Percentiles rank a stretch among this genome's conserved stretches.
Conservation (phyloP, 2,113 vertebrate genomes). For the Balaeniceps rex region DNA sequence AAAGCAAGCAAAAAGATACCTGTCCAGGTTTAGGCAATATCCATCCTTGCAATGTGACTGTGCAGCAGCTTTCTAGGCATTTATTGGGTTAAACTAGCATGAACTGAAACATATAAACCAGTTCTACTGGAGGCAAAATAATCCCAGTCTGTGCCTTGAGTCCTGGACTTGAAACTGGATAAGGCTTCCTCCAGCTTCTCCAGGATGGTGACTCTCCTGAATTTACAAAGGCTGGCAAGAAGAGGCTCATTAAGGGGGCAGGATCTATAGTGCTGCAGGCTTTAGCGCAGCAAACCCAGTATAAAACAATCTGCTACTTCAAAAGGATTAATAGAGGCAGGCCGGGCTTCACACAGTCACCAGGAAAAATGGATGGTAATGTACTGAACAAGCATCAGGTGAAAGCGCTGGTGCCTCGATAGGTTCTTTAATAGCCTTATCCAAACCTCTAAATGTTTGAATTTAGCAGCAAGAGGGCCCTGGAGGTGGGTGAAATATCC, state of each 20-base stretch:
- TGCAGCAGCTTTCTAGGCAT: background rate
- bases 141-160: background rate
- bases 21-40: background rate
- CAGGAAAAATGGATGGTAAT: background rate
- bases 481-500: background rate
- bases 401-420: accelerated
- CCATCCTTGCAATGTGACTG: background rate
- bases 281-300: background rate
- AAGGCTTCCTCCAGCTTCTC: background rate
- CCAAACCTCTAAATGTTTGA: background rate
- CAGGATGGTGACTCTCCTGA: background rate
- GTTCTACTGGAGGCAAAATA: background rate
- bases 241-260: background rate
- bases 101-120: background rate
- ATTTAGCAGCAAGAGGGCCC: background rate
- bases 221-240: background rate
- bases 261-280: background rate
- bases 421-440: background rate
- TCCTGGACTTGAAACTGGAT: background rate
- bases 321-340: background rate
- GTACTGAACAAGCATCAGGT: background rate
- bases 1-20: background rate
- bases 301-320: background rate
- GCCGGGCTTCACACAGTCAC: background rate
- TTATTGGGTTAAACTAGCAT: background rate